These are phyloP conservation scores for Calameuta filiformis DNA, from an alignment of 2,888 invertebrate species.

Conservation along the genomic window DNA sequence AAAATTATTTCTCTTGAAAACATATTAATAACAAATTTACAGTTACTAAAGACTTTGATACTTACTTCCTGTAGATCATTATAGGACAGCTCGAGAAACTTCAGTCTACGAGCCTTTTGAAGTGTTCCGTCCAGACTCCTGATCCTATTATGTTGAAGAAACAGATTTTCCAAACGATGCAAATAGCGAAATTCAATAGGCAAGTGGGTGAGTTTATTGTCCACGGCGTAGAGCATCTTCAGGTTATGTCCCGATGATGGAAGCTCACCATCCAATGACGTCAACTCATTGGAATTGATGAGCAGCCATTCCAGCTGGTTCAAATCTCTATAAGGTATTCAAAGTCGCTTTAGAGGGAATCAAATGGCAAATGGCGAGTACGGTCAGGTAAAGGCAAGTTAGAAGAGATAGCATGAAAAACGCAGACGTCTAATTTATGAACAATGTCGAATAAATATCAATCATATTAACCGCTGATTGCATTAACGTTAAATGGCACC, in stretches of 20 bases:
- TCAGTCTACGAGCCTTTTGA: conserved; percentile 75
- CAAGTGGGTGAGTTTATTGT: conserved; percentile 77
- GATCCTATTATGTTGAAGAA: conserved; percentile 79
- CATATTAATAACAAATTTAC: not conserved
- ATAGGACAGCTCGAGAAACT: conserved; percentile 76
- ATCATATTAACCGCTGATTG: conserved; percentile 13
- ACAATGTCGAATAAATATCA: too few relatives aligned
- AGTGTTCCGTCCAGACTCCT: conserved; percentile 78
- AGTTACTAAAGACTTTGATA: conserved; percentile 27
- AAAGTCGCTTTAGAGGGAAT: not conserved
- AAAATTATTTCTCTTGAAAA: not conserved
- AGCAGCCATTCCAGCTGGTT: conserved; percentile 82
- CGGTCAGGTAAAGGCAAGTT: not conserved
- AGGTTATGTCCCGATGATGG: conserved; percentile 77
- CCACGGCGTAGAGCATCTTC: conserved; percentile 77
- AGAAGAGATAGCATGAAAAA: not conserved
- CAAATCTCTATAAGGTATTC: conserved; percentile 68
- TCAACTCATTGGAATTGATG: conserved; percentile 81
- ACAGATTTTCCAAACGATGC: conserved; percentile 76
- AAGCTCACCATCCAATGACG: conserved; percentile 80
- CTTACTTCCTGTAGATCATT: conserved; percentile 81
- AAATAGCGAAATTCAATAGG: conserved; percentile 79
- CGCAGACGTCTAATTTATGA: not conserved
- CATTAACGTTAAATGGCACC: conserved; percentile 32
- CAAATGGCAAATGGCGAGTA: not conserved